Evolutionary conservation across 2,888 invertebrate species (phyloP), one percentile per base, ranked within the genome.

Genomic region (Mythimna lalbum): DNA sequence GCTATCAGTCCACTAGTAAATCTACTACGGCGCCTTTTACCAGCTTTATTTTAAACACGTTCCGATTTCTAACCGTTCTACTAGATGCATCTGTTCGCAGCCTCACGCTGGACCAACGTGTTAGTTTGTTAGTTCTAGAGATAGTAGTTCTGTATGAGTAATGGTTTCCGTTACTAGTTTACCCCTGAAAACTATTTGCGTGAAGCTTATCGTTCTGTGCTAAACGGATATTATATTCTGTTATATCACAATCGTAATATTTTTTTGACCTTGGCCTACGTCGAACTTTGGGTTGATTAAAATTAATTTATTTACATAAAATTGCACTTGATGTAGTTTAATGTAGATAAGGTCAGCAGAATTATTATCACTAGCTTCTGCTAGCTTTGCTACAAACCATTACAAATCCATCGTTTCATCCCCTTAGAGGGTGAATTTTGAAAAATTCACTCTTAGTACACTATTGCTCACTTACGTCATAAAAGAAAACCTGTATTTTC

Each of bases 111-210:
- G 2, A 14, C 23, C 56, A 27, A 17, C 50, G 43, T 68, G 68
- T 43, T 65, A 9, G 31, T 36, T 57, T 21, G 10, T 36, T 43
- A 31, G 6, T 19, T 49, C 14, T 53, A 39, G 12, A 64, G n/a
- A 64, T 49, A 17, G 36, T 23, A 43, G 19, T 14, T 74, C 9
- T 33, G 7, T 59, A 43, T 69, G 49, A 77, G 36, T 69, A 17
- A 77, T 77, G 47, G 14, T 69, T 60, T 73, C 55, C 60, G 60
- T 27, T 19, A 21, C 60, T 49, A 21, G 39, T 69, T 69, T 27
- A 56, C 43, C 33, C 17, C 27, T n/a, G 43, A 77, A 70, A 43
- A 17, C 49, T 43, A 14, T 53, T 23, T 31, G 2, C 21, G 27
- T 39, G 9, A 36, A 14, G 9, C 33, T 55, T 69, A 60, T 76